Evolutionary conservation across 2,888 invertebrate genomes (phyloP).

Genomic region (Coronaproctus castanopsis): DNA sequence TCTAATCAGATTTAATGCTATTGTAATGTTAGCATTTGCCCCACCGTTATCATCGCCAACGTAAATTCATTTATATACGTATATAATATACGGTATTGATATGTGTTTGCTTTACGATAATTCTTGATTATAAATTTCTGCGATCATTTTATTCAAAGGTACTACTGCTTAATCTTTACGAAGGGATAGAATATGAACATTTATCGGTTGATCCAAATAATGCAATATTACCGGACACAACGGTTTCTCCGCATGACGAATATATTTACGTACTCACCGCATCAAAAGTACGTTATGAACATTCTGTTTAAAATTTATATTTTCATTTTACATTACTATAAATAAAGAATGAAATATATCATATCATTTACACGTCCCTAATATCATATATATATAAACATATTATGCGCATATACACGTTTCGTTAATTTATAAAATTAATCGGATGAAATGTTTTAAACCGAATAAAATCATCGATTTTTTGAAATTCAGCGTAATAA

Average conservation of each 20-base stretch:
- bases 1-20: no score
- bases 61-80: no score
- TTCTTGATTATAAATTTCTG: background rate
- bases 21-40: no score
- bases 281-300: conserved; percentile 35
- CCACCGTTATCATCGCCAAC: no score
- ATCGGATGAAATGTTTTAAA: no score
- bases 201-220: conserved; percentile 60
- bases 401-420: background rate
- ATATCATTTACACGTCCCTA: background rate
- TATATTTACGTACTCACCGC: conserved; percentile 67
- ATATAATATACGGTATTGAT: background rate
- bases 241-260: conserved; percentile 61
- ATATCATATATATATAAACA: background rate
- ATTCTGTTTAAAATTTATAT: no score
- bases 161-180: conserved; percentile 41
- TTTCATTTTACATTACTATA: background rate
- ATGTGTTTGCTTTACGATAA: background rate
- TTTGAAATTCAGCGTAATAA: no score
- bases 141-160: conserved; percentile 32
- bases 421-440: no score
- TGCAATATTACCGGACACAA: conserved; percentile 65
- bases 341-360: background rate
- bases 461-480: no score
- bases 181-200: conserved; percentile 67